phyloP scores from a whole-genome alignment of 2,888 invertebrate genomes.

The Platycnemis pennipes region DNA sequence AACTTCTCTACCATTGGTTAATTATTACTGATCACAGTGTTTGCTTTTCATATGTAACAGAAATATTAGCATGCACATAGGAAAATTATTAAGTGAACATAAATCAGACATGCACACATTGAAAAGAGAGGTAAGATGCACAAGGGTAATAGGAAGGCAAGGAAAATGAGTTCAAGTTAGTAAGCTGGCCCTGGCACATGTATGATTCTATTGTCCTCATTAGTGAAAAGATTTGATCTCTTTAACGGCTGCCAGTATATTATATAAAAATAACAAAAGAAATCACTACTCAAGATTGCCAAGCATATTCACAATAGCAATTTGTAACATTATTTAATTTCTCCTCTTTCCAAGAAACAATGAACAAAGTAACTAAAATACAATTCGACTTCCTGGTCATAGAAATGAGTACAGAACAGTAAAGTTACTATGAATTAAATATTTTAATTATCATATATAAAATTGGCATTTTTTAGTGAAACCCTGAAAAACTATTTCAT shows the following conservation, averaged over 20 bases:
- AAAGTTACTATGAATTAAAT: neutral
- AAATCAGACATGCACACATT: neutral
- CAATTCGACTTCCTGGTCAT: neutral
- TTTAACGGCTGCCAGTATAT: neutral
- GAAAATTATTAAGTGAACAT: neutral
- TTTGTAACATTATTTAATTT: neutral
- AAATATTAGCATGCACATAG: neutral
- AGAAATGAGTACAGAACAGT: neutral
- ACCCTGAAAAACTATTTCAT: constrained; percentile 3
- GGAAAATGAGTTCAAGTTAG: neutral
- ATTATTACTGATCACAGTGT: constrained; percentile 17
- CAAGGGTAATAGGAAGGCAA: neutral
- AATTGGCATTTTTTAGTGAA: neutral
- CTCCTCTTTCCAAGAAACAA: neutral
- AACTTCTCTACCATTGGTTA: neutral
- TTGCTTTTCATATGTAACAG: neutral
- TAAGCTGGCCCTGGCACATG: neutral
- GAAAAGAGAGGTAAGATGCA: neutral
- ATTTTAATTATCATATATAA: neutral
- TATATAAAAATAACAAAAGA: neutral
- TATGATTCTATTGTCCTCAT: neutral
- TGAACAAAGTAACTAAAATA: neutral
- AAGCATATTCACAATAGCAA: neutral
- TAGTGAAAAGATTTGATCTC: neutral
- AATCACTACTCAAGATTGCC: neutral